Evolutionary conservation across 2,113 vertebrate species (phyloP).

Genomic region (Lanius collurio): DNA sequence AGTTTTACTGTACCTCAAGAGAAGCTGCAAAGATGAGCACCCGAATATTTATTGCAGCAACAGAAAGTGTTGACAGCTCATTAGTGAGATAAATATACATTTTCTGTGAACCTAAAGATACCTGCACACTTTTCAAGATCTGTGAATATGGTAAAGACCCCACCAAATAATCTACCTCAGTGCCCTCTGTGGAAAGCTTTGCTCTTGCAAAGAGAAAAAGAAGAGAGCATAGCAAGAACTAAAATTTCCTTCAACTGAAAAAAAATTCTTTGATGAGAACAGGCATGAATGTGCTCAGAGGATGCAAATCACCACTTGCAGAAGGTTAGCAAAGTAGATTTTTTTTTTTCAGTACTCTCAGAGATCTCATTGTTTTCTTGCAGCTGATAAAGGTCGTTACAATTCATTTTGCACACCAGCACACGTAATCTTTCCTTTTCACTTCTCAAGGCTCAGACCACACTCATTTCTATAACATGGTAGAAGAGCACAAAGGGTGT

Average conservation of each 20-base stretch:
- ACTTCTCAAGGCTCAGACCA: not conserved
- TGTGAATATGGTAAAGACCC: conserved; percentile 13
- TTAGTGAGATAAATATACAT: conserved; percentile 61
- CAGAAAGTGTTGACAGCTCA: conserved; percentile 48
- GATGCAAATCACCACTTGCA: not conserved
- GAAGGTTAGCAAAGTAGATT: not conserved
- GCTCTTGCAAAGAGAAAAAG: conserved; percentile 21
- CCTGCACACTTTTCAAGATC: conserved; percentile 12
- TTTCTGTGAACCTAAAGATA: conserved; percentile 15
- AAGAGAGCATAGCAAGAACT: not conserved
- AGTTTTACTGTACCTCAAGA: not conserved
- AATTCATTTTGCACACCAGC: not conserved
- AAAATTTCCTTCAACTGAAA: conserved; percentile 39
- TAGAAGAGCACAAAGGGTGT: not conserved
- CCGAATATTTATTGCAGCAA: conserved; percentile 52
- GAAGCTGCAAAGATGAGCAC: conserved; percentile 32
- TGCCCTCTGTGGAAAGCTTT: not conserved
- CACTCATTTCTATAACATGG: not conserved
- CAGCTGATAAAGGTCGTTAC: conserved; percentile 11
- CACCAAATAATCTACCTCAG: not conserved
- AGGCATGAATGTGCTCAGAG: not conserved
- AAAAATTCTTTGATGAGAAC: not conserved
- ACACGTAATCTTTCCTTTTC: not conserved
- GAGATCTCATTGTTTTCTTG: conserved; percentile 6
- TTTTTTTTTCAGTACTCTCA: not conserved